Evolutionary conservation across 2,113 vertebrate species (phyloP).

Genomic region (Agapornis roseicollis): DNA sequence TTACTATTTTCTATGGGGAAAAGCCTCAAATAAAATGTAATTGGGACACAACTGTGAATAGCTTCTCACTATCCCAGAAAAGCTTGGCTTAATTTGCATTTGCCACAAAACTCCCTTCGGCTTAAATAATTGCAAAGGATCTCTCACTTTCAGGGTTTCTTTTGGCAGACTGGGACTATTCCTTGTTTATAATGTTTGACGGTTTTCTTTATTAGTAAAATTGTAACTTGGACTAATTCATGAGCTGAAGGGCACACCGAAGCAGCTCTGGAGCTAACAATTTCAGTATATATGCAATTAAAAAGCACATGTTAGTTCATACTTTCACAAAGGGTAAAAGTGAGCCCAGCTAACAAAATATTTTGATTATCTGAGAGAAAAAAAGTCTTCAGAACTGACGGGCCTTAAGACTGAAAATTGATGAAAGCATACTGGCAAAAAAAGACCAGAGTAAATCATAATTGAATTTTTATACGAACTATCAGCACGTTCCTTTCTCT

Average conservation of each 20-base stretch:
- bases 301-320: background rate
- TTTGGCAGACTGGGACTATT: conserved; percentile 17
- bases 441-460: conserved; percentile 8
- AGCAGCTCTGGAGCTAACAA: background rate
- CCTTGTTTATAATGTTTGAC: conserved; percentile 27
- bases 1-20: conserved; percentile 17
- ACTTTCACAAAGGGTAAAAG: background rate
- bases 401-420: background rate
- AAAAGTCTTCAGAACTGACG: background rate
- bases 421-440: background rate
- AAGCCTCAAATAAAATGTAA: conserved; percentile 51
- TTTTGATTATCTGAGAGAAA: background rate
- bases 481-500: background rate
- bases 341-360: background rate
- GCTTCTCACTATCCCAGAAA: conserved; percentile 21
- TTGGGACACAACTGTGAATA: conserved; percentile 17
- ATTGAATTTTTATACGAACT: background rate
- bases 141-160: conserved; percentile 40
- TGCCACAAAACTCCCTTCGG: conserved; percentile 42
- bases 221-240: background rate
- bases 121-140: conserved; percentile 23
- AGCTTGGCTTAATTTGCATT: conserved; percentile 54
- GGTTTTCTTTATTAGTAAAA: conserved; percentile 43
- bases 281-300: background rate
- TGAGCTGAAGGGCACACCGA: background rate